Evolutionary conservation across 2,888 invertebrate species (phyloP).

Genomic region (Dichetophora obliterata): DNA sequence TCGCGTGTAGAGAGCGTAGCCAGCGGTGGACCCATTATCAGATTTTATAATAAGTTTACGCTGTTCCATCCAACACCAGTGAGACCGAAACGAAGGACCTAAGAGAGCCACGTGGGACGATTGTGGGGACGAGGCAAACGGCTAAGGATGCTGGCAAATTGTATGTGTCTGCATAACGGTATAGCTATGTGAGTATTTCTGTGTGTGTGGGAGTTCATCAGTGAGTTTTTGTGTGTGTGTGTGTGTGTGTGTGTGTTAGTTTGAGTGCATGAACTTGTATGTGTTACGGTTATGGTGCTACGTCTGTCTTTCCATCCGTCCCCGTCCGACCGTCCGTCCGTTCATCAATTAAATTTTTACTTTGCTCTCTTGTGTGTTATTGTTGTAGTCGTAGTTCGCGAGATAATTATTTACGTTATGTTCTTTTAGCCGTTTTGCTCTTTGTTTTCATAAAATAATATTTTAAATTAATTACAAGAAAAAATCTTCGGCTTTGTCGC

Average conservation of each 20-base stretch:
- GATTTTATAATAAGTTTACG: slow-evolving; percentile 65
- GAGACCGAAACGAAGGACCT: background rate
- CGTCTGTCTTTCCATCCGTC: slow-evolving; percentile 3
- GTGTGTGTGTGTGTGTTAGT: too few relatives aligned
- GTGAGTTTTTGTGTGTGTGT: slow-evolving; percentile 31
- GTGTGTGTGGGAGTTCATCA: slow-evolving; percentile 2
- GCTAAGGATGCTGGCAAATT: slow-evolving; percentile 6
- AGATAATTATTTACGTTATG: slow-evolving; percentile 51
- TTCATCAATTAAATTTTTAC: slow-evolving; percentile 29
- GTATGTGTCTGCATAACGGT: slow-evolving; percentile 14
- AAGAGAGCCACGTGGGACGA: background rate
- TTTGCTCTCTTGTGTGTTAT: slow-evolving; percentile 40
- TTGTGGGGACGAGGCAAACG: background rate
- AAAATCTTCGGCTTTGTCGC: slow-evolving; percentile 10
- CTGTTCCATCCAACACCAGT: slow-evolving; percentile 34
- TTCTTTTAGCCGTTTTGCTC: slow-evolving; percentile 4
- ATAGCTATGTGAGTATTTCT: background rate
- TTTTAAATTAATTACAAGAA: slow-evolving; percentile 66
- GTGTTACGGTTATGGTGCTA: background rate
- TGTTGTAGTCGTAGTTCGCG: slow-evolving; percentile 44
- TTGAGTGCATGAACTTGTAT: slow-evolving; percentile 30
- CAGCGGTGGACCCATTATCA: slow-evolving; percentile 59
- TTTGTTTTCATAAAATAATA: slow-evolving; percentile 54
- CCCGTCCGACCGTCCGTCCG: background rate
- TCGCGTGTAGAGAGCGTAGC: slow-evolving; percentile 10